Evolutionary conservation across 2,797 vertebrate species (phyloP).

Genomic region (Cossypha heuglini): DNA sequence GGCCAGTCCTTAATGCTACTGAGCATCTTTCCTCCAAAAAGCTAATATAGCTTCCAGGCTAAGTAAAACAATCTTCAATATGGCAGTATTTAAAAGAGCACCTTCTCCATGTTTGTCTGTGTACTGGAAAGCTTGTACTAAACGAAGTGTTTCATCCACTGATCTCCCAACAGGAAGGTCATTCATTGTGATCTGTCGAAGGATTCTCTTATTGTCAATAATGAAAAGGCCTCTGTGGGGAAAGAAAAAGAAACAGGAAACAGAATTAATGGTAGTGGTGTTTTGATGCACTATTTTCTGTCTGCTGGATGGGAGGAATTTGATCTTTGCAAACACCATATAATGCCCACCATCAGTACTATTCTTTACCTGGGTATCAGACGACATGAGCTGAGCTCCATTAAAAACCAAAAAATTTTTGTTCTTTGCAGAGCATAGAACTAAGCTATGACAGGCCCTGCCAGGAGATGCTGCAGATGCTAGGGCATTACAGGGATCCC

Average conservation of each 20-base stretch:
- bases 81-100: constrained; percentile 46
- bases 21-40: neutral
- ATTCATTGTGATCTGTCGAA: constrained; percentile 98
- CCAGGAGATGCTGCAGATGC: neutral
- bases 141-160: constrained; percentile 93
- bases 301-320: neutral
- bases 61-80: neutral
- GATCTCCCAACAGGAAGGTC: constrained; percentile 97
- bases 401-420: neutral
- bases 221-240: constrained; percentile 92
- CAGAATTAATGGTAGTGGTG: neutral
- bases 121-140: constrained; percentile 98
- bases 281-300: neutral
- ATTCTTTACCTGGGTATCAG: neutral
- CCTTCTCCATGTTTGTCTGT: constrained; percentile 98
- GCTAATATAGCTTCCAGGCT: neutral
- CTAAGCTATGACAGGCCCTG: neutral
- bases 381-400: neutral
- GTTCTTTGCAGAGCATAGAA: neutral
- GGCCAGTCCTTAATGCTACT: neutral
- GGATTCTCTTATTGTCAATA: constrained; percentile 90
- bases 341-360: neutral
- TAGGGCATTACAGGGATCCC: neutral
- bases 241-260: neutral
- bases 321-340: neutral